These are phyloP conservation scores for Cantharis lateralis DNA, from an alignment of 2,888 invertebrate species.

Conservation along the genomic window DNA sequence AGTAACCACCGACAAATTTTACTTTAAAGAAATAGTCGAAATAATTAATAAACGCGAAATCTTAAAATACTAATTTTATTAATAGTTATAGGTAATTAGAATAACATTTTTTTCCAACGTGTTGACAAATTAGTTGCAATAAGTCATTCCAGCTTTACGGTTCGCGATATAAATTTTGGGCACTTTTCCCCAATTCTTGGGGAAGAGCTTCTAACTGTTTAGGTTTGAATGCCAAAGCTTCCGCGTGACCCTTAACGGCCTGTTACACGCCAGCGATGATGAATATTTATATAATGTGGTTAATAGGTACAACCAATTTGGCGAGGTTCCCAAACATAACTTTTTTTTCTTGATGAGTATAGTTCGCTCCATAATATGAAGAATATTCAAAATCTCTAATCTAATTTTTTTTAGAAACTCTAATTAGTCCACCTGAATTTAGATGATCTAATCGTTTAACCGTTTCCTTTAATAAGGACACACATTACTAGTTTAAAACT, in stretches of 20 bases:
- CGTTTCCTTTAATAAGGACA: constrained; percentile 7
- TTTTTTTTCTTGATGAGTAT: not conserved
- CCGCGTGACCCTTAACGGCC: not conserved
- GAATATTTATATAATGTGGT: not conserved
- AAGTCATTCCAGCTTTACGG: not conserved
- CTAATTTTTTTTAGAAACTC: not conserved
- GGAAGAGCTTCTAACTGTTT: too few species aligned
- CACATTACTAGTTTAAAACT: constrained; percentile 3
- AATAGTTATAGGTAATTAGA: not conserved
- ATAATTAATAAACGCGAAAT: not conserved
- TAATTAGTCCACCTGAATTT: not conserved
- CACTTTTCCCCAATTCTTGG: not conserved
- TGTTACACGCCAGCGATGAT: not conserved
- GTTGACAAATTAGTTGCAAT: not conserved
- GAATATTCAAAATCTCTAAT: not conserved
- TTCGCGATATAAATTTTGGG: not conserved
- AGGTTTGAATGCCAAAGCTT: not conserved
- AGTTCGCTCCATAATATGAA: not conserved
- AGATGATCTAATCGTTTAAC: constrained; percentile 5
- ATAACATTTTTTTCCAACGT: not conserved
- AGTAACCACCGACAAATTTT: not conserved
- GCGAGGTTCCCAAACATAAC: not conserved
- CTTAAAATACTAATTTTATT: not conserved
- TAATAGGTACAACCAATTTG: not conserved
- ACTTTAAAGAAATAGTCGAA: not conserved